A percentile compares a stretch with the other conserved stretches of the same genome.
Conservation (phyloP, 2,113 vertebrate genomes). For the Crotalus horridus region DNA sequence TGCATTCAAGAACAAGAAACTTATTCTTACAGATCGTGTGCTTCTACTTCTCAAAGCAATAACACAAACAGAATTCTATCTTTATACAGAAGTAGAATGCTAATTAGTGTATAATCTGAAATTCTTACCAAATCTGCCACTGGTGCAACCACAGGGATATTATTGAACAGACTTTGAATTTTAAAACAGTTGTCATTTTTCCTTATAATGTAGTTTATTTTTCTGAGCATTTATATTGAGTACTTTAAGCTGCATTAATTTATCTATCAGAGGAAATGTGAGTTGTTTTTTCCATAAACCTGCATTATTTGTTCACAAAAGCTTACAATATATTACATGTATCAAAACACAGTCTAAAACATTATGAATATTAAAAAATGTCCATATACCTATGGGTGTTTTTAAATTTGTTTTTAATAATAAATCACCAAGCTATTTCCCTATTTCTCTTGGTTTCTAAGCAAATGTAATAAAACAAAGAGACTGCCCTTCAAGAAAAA, state of each 20-base stretch:
- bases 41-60: neutral
- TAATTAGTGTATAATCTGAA: neutral
- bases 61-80: neutral
- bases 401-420: neutral
- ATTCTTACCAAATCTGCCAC: neutral
- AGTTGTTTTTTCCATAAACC: neutral
- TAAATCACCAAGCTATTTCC: neutral
- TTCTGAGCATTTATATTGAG: neutral
- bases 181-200: neutral
- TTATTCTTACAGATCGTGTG: neutral
- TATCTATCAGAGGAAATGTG: neutral
- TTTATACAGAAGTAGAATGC: neutral
- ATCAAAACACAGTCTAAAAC: neutral
- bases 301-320: neutral
- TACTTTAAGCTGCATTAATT: neutral
- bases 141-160: neutral
- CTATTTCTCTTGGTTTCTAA: neutral
- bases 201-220: neutral
- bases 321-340: neutral
- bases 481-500: neutral
- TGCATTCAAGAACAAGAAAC: neutral
- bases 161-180: neutral
- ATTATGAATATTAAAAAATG: neutral
- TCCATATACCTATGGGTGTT: neutral
- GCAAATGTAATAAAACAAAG: neutral